Percentiles rank a stretch among this genome's conserved stretches.
These are phyloP conservation scores for Papilio dardanus DNA, from an alignment of 1,140 invertebrate species.

Conservation along the genomic window DNA sequence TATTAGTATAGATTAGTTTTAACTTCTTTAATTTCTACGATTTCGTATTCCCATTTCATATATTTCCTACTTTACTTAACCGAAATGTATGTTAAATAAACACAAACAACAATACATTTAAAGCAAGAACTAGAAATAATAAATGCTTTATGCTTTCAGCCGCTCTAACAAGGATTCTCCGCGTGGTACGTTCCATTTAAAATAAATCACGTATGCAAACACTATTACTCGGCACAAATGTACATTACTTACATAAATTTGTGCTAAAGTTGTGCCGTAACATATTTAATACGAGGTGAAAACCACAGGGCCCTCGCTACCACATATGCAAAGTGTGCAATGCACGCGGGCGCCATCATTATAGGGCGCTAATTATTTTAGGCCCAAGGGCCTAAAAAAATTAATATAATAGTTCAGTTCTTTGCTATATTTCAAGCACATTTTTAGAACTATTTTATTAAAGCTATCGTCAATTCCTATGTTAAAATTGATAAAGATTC, in stretches of 20 bases:
- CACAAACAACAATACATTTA: neutral
- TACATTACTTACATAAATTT: slow-evolving; percentile 15
- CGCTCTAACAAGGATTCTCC: slow-evolving; percentile 22
- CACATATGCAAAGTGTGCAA: no score
- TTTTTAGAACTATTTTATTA: no score
- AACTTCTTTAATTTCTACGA: neutral
- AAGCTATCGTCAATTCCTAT: no score
- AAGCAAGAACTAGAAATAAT: slow-evolving; percentile 21
- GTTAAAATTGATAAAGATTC: no score
- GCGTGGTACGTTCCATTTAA: slow-evolving; percentile 12
- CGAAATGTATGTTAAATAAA: neutral
- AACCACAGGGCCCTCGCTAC: no score
- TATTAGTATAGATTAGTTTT: no score
- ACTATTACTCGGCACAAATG: slow-evolving; percentile 22
- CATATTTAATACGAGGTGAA: slow-evolving; percentile 10
- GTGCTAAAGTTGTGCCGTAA: neutral
- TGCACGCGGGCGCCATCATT: no score
- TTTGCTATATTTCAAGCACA: no score
- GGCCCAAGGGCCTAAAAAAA: no score
- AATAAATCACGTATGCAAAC: slow-evolving; percentile 19
- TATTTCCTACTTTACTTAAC: neutral
- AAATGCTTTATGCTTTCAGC: slow-evolving; percentile 24
- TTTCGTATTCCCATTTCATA: neutral
- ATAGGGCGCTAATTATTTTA: no score
- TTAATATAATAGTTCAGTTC: no score